phyloP scores from a whole-genome alignment of 1,140 invertebrate species.

The Lepidostoma basale region DNA sequence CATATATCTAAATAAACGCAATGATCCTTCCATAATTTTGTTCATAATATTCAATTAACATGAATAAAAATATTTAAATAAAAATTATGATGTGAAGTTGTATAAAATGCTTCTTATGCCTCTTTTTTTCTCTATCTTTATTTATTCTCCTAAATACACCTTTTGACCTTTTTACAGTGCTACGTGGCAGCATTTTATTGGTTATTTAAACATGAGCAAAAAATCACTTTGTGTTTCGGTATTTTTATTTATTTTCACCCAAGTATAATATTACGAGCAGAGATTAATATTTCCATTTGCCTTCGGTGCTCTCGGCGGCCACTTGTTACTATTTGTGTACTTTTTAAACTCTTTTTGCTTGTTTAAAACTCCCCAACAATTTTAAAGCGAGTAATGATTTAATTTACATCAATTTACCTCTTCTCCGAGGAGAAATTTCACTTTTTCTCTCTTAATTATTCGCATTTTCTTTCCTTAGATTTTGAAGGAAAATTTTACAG shows the following conservation, averaged over 20 bases:
- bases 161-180: no score
- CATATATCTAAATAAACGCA: no score
- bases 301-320: neutral
- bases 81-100: no score
- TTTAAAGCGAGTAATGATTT: constrained; percentile 27
- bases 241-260: neutral
- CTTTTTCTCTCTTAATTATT: constrained; percentile 13
- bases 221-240: neutral
- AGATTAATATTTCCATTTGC: constrained; percentile 24
- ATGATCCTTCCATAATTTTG: no score
- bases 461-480: neutral
- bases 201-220: neutral
- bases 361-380: constrained; percentile 22
- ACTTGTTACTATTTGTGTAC: constrained; percentile 26
- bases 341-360: constrained; percentile 29
- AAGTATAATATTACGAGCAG: constrained; percentile 26
- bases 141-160: no score
- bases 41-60: no score
- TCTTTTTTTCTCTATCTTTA: no score
- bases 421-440: neutral
- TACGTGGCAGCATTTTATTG: no score
- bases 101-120: no score
- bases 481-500: no score
- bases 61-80: no score
- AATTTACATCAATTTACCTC: constrained; percentile 21